Evolutionary conservation across 1,140 invertebrate species (phyloP), one percentile per base, ranked within the genome.

Genomic region (Gryllus bimaculatus): DNA sequence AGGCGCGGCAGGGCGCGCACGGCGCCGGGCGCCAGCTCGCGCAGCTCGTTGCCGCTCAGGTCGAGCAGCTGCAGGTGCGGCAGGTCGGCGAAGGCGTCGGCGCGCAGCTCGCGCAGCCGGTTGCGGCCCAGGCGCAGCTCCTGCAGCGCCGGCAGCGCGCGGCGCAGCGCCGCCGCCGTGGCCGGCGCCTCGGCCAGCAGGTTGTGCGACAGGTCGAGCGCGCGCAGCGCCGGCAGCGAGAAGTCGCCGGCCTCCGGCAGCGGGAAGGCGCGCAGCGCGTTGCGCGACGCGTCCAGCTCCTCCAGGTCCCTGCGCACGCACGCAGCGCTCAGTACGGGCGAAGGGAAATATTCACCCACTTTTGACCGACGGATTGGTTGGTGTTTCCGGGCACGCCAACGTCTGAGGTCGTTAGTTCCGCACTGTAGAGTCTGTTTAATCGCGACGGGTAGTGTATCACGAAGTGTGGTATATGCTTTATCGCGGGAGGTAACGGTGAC

Each of bases 21-120:
- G 0, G 94, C 91, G 81, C 94, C 92, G 2, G 91, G 88, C 83
- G 94, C 91, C 66, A 97, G 90, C 18, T 91, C 87, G 83, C 91
- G 90, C 7, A 97, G 87, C 83, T 95, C 91, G 84, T 97, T 97
- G 81, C 91, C 91, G 78, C 94, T 92, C 78, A 96, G 86, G 86
- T 95, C 92, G 8, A 95, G 89, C 74, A 91, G 88, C 81, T 90
- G 89, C 13, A 96, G 85, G 78, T 91, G 89, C 47, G 89, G 89
- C 75, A 96, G 84, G 82, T 93, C 89, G 80, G 90, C 87, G 81
- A 96, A 95, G 8, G 91, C 91, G 3, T 92, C 91, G 81, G 92
- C 87, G 80, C 89, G 88, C 47, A 96, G 82, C 82, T 92, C 91
- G 8, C 90, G 87, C n/a, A 95, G 89, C 80, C 91, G 91, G 84